A percentile compares a stretch with the other conserved stretches of the same genome.
Evolutionary conservation across 1,140 invertebrate genomes (phyloP).

Genomic region (Caerostris darwini): DNA sequence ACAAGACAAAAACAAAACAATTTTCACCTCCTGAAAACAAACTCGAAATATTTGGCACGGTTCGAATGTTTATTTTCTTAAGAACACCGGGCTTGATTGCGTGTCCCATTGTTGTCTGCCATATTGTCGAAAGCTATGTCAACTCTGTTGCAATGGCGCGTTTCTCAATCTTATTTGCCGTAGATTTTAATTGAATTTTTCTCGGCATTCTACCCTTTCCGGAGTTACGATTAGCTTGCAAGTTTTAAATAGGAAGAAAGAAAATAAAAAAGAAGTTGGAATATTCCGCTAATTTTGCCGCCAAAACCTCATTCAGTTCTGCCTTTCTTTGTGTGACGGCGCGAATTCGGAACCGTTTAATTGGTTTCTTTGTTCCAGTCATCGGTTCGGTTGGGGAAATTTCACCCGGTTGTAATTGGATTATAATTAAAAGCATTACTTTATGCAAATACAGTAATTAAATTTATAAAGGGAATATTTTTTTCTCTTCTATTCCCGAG

Average conservation of each 20-base stretch:
- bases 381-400: not conserved
- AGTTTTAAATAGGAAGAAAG: not conserved
- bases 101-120: not conserved
- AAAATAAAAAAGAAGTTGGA: not conserved
- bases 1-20: too few species aligned
- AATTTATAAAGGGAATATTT: not conserved
- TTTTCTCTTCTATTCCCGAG: not conserved
- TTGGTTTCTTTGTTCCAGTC: conserved; percentile 21
- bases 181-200: conserved; percentile 9
- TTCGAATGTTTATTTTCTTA: not conserved
- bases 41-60: not conserved
- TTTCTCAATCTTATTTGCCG: not conserved
- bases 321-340: not conserved
- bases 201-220: not conserved
- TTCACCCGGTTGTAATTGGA: not conserved
- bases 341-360: not conserved
- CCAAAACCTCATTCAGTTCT: not conserved
- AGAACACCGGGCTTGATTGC: not conserved
- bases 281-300: not conserved
- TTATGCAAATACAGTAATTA: conserved; percentile 36
- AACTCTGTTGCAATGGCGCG: not conserved
- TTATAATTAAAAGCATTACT: conserved; percentile 19
- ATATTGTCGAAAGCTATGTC: conserved; percentile 23
- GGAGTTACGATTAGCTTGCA: not conserved
- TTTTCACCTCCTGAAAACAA: too few species aligned